Evolutionary conservation across 1,140 invertebrate species (phyloP), one percentile per base, ranked within the genome.

Genomic region (Bombus picipes): DNA sequence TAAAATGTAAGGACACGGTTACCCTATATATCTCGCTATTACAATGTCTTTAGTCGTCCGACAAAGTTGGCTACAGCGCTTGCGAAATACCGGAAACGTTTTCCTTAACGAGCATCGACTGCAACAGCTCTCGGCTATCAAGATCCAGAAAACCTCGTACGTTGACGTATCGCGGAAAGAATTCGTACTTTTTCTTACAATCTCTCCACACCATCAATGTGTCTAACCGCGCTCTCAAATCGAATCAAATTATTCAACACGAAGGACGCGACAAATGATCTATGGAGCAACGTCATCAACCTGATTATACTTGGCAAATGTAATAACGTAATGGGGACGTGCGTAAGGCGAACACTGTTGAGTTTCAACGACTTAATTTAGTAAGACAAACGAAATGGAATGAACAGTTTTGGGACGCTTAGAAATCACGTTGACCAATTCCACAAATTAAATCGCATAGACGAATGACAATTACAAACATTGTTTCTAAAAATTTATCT

Each of bases 81-180:
- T 57, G 47, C 47, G 74, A 76, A 57, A 57, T 57, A 57, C 74
- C 47, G 74, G 74, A 76, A 76, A 76, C 53, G 13, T 57, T 76
- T 37, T 76, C 47, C 74, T 76, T 76, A 59, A 76, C 34, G 74
- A 76, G 74, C 34, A 37, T 9, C 34, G 34, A 10, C 25, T 37
- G 32, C 47, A 12, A 28, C 3, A 74, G 22, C 41, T 47, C 28
- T 5, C 37, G 25, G 41, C 28, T 43, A 43, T 32, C 71, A 32
- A 47, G 71, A n/a, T 39, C 25, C 10, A 41, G 70, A 32, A 73
- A 32, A 73, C n/a, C 41, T 43, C 28, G 39, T 39, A n/a, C 6
- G 39, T 43, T n/a, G 41, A 43, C 41, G 41, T 18, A 43, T 22
- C 6, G 15, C 10, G 28, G 4, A 8, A n/a, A 28, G 25, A 73